Percentiles rank a stretch among this genome's conserved stretches.
Conservation (phyloP, 2,113 vertebrate genomes). For the Mustela lutreola region DNA sequence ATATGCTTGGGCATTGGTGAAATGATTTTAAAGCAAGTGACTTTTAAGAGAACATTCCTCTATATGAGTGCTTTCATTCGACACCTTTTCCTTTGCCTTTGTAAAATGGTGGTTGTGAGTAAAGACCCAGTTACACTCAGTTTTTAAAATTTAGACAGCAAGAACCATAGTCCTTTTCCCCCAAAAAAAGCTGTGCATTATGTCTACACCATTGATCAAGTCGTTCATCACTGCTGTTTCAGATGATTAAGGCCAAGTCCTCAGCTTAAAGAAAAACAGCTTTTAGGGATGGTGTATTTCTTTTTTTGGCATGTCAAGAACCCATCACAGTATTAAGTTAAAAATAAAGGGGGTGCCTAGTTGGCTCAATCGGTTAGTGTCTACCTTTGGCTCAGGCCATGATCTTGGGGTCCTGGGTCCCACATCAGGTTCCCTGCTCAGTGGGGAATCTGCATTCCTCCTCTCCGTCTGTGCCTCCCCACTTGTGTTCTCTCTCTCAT, state of each 20-base stretch:
- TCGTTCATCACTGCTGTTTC: not conserved
- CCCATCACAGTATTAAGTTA: not conserved
- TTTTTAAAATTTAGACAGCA: slow-evolving; percentile 15
- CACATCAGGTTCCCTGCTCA: not conserved
- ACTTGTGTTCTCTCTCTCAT: not conserved
- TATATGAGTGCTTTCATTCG: not conserved
- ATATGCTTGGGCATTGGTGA: not conserved
- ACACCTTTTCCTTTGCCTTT: not conserved
- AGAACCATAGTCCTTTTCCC: not conserved
- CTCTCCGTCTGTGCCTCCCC: no score
- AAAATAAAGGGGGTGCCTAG: not conserved
- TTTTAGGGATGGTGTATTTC: not conserved
- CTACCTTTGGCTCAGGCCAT: not conserved
- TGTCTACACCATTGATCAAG: not conserved
- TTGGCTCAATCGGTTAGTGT: not conserved
- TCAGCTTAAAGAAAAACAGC: slow-evolving; percentile 25
- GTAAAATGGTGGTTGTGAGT: not conserved
- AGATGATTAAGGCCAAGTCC: not conserved
- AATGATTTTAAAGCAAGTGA: not conserved
- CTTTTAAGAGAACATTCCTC: slow-evolving; percentile 56
- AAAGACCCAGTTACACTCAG: not conserved
- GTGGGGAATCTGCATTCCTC: no score
- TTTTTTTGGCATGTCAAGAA: not conserved
- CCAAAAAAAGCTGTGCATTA: not conserved
- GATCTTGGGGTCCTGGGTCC: not conserved